These are phyloP conservation scores for Nesospiza acunhae DNA, from an alignment of 2,113 vertebrate species.

Conservation along the genomic window DNA sequence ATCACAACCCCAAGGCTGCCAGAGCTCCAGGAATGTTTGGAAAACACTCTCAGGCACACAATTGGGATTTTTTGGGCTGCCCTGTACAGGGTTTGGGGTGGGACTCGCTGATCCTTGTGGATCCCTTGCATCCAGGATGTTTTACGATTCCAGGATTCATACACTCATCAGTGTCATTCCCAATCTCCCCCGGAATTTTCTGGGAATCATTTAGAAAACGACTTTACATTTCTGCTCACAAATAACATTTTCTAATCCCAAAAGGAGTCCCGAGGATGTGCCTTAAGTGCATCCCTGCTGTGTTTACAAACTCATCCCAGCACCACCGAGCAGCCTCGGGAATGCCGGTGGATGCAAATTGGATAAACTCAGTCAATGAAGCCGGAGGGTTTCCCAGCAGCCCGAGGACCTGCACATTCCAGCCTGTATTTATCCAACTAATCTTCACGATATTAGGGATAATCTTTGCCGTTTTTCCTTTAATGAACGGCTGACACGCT, in stretches of 20 bases:
- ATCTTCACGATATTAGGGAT: conserved; percentile 15
- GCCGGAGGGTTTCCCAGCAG: not conserved
- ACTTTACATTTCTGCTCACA: not conserved
- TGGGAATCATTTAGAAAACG: not conserved
- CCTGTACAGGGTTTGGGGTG: too few relatives aligned
- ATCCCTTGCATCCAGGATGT: not conserved
- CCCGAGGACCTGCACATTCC: not conserved
- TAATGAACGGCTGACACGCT: not conserved
- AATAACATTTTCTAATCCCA: not conserved
- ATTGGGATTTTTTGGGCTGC: not conserved
- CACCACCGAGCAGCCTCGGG: not conserved
- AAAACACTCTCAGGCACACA: not conserved
- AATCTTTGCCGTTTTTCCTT: conserved; percentile 7
- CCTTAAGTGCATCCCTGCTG: not conserved
- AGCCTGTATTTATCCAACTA: not conserved
- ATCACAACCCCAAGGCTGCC: not conserved
- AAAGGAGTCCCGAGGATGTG: not conserved
- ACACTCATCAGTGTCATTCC: not conserved
- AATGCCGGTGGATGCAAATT: not conserved
- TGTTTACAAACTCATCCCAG: conserved; percentile 14
- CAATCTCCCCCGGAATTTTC: not conserved
- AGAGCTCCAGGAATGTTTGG: not conserved
- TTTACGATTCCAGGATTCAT: not conserved
- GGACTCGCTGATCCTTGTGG: fast-evolving
- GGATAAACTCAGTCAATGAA: not conserved